Percentiles rank a stretch among this genome's conserved stretches.
These are phyloP conservation scores for Allophyes oxyacanthae DNA, from an alignment of 2,888 invertebrate genomes.

Conservation along the genomic window DNA sequence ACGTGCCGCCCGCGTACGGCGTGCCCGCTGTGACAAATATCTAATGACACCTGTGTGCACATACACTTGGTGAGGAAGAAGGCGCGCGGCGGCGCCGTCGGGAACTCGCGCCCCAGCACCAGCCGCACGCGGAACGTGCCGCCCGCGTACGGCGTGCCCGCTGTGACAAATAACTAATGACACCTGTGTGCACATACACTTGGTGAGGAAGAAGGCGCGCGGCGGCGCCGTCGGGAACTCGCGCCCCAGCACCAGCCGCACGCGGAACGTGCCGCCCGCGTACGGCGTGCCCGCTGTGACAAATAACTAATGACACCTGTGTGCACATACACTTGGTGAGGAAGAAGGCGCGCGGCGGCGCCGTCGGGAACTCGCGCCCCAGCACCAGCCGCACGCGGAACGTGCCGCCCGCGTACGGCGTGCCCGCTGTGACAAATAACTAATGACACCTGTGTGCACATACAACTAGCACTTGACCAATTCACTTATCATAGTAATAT, in stretches of 20 bases:
- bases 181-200: conserved; percentile 72
- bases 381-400: conserved; percentile 97
- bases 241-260: conserved; percentile 96
- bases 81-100: conserved; percentile 97
- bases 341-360: conserved; percentile 97
- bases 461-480: too few species aligned
- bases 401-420: conserved; percentile 96
- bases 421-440: conserved; percentile 91
- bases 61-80: conserved; percentile 97
- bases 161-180: conserved; percentile 74
- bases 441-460: background rate
- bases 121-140: conserved; percentile 97
- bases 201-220: conserved; percentile 97
- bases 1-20: conserved; percentile 96
- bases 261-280: conserved; percentile 95
- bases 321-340: conserved; percentile 93
- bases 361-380: conserved; percentile 97
- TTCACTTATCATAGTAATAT: too few species aligned
- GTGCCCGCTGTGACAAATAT: conserved; percentile 92
- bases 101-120: conserved; percentile 97
- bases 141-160: conserved; percentile 97
- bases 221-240: conserved; percentile 98
- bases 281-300: conserved; percentile 96
- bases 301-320: background rate
- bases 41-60: background rate